These are phyloP conservation scores for Andrena bicolor DNA, from an alignment of 2,888 invertebrate species.

Conservation along the genomic window DNA sequence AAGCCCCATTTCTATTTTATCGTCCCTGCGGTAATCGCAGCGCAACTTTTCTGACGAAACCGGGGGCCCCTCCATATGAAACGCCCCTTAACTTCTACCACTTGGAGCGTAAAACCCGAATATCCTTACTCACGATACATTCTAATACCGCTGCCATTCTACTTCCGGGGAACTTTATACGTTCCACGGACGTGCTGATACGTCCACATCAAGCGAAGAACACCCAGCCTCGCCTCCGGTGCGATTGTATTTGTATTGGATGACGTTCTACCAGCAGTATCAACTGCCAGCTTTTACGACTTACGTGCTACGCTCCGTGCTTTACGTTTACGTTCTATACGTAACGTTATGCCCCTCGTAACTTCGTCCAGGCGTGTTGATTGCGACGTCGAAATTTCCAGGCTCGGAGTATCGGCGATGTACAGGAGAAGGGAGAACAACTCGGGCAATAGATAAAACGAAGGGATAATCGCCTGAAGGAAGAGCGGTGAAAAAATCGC, in stretches of 20 bases:
- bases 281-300: conserved; percentile 69
- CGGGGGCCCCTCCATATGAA: conserved; percentile 20
- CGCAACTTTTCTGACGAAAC: conserved; percentile 36
- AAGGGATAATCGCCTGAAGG: background rate
- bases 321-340: conserved; percentile 75
- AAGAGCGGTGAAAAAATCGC: background rate
- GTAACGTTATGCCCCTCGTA: conserved; percentile 76
- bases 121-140: conserved; percentile 53
- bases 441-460: background rate
- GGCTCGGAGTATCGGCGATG: conserved; percentile 35
- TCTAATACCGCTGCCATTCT: conserved; percentile 18
- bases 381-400: conserved; percentile 64
- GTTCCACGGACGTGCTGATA: conserved; percentile 12
- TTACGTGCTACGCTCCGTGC: conserved; percentile 74
- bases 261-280: conserved; percentile 58
- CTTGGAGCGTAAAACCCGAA: conserved; percentile 56
- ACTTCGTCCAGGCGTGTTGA: conserved; percentile 73
- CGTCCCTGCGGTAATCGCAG: conserved; percentile 22
- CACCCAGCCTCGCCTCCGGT: background rate
- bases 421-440: too few relatives aligned
- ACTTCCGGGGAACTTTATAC: conserved; percentile 36
- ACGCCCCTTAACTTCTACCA: conserved; percentile 60
- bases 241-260: conserved; percentile 57
- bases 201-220: background rate
- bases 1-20: conserved; percentile 34